These are phyloP conservation scores for Neodontobutis hainanensis DNA, from an alignment of 2,113 vertebrate species.

Conservation along the genomic window DNA sequence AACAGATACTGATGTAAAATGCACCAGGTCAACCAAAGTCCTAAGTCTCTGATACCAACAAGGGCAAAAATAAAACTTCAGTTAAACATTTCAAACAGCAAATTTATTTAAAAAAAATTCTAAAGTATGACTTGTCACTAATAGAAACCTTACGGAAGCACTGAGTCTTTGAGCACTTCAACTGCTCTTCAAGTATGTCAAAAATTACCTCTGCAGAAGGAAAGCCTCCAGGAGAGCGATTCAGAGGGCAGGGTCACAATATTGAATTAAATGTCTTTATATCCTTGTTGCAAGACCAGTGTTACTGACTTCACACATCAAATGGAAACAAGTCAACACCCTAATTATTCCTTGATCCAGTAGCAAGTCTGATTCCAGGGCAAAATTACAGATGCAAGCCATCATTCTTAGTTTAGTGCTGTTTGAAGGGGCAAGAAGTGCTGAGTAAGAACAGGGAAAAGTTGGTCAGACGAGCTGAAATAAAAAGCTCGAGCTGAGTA, in stretches of 20 bases:
- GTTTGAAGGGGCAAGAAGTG: background rate
- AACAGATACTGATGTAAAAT: no score
- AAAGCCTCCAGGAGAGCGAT: conserved; percentile 42
- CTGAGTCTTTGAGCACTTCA: conserved; percentile 92
- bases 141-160: conserved; percentile 97
- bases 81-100: conserved; percentile 73
- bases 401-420: conserved; percentile 42
- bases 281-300: conserved; percentile 60
- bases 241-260: conserved; percentile 27
- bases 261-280: conserved; percentile 31
- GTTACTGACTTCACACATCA: conserved; percentile 53
- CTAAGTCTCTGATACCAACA: no score
- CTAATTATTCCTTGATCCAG: conserved; percentile 61
- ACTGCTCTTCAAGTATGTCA: conserved; percentile 97
- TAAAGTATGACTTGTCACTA: conserved; percentile 87
- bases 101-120: conserved; percentile 81
- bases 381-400: conserved; percentile 55
- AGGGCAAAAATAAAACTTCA: background rate
- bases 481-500: conserved; percentile 16
- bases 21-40: no score
- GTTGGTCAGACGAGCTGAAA: conserved; percentile 56
- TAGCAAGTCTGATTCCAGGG: conserved; percentile 51
- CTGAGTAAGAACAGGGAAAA: conserved; percentile 44
- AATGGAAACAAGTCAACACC: conserved; percentile 44
- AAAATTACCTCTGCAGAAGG: conserved; percentile 64